These are phyloP conservation scores for Microctenopoma steveboyesi DNA, from an alignment of 2,797 vertebrate genomes.

Conservation along the genomic window DNA sequence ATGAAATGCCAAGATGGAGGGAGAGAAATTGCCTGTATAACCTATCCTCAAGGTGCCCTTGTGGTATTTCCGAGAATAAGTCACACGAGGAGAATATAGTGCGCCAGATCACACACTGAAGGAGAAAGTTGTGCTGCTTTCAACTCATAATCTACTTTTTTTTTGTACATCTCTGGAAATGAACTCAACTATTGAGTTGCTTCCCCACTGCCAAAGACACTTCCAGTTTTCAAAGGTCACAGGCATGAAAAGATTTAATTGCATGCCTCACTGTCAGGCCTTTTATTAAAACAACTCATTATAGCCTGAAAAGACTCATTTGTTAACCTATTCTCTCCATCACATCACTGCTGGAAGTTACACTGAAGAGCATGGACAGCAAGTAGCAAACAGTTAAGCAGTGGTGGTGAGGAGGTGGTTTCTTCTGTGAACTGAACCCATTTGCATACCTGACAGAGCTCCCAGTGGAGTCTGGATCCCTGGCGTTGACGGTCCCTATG, in stretches of 20 bases:
- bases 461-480: conserved; percentile 88
- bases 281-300: conserved; percentile 70
- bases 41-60: conserved; percentile 86
- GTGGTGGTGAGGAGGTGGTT: not conserved
- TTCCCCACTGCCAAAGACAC: conserved; percentile 27
- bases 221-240: conserved; percentile 65
- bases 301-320: conserved; percentile 44
- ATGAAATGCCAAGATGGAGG: conserved; percentile 83
- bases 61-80: conserved; percentile 79
- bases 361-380: conserved; percentile 8
- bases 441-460: conserved; percentile 92
- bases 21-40: conserved; percentile 84
- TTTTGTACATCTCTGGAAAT: conserved; percentile 44
- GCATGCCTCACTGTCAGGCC: conserved; percentile 54
- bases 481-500: conserved; percentile 91
- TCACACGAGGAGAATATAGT: conserved; percentile 65
- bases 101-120: conserved; percentile 29
- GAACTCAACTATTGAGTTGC: conserved; percentile 44
- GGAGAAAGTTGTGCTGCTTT: conserved; percentile 57
- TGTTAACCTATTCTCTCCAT: conserved; percentile 41
- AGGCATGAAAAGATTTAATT: conserved; percentile 62
- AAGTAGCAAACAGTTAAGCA: not conserved
- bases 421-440: not conserved
- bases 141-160: conserved; percentile 52
- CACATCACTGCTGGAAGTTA: conserved; percentile 12